Percentiles rank a stretch among this genome's conserved stretches.
phyloP scores from a whole-genome alignment of 2,888 invertebrate species.

The Trichacis sp. region DNA sequence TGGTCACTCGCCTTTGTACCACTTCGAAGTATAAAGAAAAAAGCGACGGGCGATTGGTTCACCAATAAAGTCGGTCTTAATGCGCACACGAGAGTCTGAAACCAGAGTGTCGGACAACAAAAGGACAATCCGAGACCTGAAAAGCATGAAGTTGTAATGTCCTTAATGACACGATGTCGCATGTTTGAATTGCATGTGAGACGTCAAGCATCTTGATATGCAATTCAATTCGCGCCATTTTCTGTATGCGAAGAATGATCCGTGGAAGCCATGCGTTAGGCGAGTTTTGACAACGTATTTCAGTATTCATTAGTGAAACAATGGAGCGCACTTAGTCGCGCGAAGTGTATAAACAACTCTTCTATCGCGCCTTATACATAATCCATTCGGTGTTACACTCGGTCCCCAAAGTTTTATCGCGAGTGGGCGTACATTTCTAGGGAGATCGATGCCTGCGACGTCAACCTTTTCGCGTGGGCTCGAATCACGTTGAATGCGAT shows the following conservation, averaged over 20 bases:
- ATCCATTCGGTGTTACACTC: slow-evolving; percentile 39
- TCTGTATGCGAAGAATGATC: not conserved
- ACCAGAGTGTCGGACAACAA: no score
- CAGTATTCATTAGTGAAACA: no score
- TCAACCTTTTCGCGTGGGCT: slow-evolving; percentile 42
- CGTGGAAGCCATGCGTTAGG: not conserved
- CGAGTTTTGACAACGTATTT: no score
- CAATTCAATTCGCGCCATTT: no score
- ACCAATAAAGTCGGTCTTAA: no score
- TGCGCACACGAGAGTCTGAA: no score
- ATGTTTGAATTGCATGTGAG: not conserved
- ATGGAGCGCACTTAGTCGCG: not conserved
- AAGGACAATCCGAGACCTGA: no score
- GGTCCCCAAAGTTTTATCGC: slow-evolving; percentile 38
- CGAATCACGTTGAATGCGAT: no score
- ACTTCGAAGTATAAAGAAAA: no score
- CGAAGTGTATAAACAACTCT: slow-evolving; percentile 34
- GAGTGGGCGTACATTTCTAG: slow-evolving; percentile 44
- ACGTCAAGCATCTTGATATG: no score
- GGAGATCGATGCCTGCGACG: slow-evolving; percentile 39
- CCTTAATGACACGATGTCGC: not conserved
- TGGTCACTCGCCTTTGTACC: slow-evolving; percentile 9
- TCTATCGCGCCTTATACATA: slow-evolving; percentile 41
- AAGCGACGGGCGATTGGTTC: no score
- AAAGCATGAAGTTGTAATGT: not conserved